Percentiles rank a stretch among this genome's conserved stretches.
These are phyloP conservation scores for Pentamera pediparva DNA, from an alignment of 53 echinoderm and acorn worm genomes.

Conservation along the genomic window DNA sequence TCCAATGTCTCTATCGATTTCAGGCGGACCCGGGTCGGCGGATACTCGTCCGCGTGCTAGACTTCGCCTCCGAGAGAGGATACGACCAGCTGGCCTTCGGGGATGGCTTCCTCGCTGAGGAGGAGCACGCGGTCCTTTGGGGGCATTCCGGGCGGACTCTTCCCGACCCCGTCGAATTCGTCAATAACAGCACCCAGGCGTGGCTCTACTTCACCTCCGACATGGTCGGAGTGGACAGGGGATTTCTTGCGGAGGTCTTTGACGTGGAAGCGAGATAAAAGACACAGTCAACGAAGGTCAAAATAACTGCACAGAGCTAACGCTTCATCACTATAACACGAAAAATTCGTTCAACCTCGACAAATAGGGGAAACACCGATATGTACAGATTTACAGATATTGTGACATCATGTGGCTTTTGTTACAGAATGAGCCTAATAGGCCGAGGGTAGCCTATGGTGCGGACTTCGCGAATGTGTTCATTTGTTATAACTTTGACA, in stretches of 20 bases:
- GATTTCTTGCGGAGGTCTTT: slow-evolving; percentile 37
- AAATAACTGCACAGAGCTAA: no score
- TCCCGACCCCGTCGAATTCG: neutral
- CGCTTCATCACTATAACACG: no score
- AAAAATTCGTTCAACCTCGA: no score
- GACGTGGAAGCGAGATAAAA: slow-evolving; percentile 1
- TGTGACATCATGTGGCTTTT: no score
- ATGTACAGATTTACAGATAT: no score
- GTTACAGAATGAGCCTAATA: no score
- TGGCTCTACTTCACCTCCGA: slow-evolving; percentile 51
- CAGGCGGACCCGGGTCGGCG: slow-evolving; percentile 40
- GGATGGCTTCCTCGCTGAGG: slow-evolving; percentile 44
- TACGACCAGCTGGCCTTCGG: slow-evolving; percentile 69
- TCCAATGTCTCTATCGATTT: slow-evolving; percentile 76
- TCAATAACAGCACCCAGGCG: slow-evolving; percentile 30
- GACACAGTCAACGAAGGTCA: no score
- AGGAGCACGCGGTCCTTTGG: slow-evolving; percentile 23
- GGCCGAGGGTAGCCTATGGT: no score
- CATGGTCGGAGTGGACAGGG: slow-evolving; percentile 9
- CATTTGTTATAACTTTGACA: no score
- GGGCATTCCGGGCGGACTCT: slow-evolving; percentile 36
- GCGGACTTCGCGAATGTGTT: no score
- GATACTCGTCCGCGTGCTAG: slow-evolving; percentile 57
- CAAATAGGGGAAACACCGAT: no score
- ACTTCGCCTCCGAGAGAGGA: slow-evolving; percentile 63